Evolutionary conservation across 2,888 invertebrate species (phyloP), one percentile per base, ranked within the genome.

Genomic region (Arge pagana): DNA sequence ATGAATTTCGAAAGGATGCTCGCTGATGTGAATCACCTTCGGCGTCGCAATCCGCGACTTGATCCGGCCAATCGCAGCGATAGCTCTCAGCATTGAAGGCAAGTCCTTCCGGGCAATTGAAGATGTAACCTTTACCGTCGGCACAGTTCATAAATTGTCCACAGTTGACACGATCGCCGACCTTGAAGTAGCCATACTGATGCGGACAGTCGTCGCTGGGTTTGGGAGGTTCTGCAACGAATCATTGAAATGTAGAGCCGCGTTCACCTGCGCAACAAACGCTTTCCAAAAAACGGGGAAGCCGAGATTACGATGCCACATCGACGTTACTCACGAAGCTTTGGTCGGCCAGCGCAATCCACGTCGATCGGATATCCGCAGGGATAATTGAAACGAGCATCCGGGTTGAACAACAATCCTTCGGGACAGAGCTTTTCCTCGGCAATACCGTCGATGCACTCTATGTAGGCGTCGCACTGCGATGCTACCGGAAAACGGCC

Each of bases 61-160:
- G 84, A 78, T 93, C 93, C 3, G 93, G 90, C 92, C 92, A 93
- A 57, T 93, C 91, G 72, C 93, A 93, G 48, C 87, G 83, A 70
- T 90, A 89, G 7, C 81, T 82, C 8, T 82, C 83, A 1, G 84
- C 79, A 72, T 85, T 88, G 78, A 85, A 91, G 6, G 92, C 92
- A 45, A 93, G 79, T 16, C 93, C 93, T 65, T 89, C 91, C 0
- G 93, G 93, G 67, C 93, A 93, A 58, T 86, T 83, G 64, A 90
- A 85, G 31, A 85, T 79, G 61, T 79, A 85, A 1, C 86, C 89
- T 4, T 83, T 81, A n/a, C 93, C 93, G 41, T 85, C 85, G 1
- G 86, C 91, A 65, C 93, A 93, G 68, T 86, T 93, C 77, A 86
- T 86, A 74, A 90, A 93, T 65, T 85, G 83, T 6, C 90, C 89